Base-by-base conservation (phyloP, 1,140 invertebrate genomes). In the Saccostrea cuccullata region DNA sequence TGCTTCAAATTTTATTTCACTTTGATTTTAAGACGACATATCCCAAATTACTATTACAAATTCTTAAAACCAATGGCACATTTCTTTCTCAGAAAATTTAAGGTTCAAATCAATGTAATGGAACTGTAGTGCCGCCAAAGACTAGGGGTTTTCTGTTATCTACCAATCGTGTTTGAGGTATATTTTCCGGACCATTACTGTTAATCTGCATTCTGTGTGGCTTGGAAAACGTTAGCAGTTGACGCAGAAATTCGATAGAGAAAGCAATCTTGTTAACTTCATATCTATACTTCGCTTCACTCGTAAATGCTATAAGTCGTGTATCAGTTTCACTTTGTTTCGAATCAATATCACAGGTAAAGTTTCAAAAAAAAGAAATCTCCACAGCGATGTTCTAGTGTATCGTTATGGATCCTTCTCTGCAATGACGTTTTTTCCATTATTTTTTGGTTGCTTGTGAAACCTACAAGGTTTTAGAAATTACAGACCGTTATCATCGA, bases 271-370 rank as follows among this genome's bases (percentile, higher is more conserved):
- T 30, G 8, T 26, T 26, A 30, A 73, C 11, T 15, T 36, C 30
- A 77, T 77, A 77, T 26, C 30, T 77, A 77, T 30, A 23, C 13
- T 77, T 77, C 70, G 70, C 26, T 77, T 30, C 26, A 77, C 70
- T 77, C 30, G 26, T 67, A 23, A 20, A 77, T 36, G 70, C 70
- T 36, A 15, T 13, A 26, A 15, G 23, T 26, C 70, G 26, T 77
- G 23, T 26, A 77, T 77, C 70, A 77, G 13, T 36, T 77, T 36
- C 26, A 77, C 47, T 77, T 30, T 77, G 5, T 30, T 26, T 11
- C 30, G 30, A 36, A 77, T 77, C 70, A 77, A 77, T 77, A 77
- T 15, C 15, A 36, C 70, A 77, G 70, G 70, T 36, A 77, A 30
- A 73, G 70, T 15, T 73, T 73, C 70, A 73, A 73, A 73, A 26